These are phyloP conservation scores for Hippocampus kuda DNA, from an alignment of 2,797 vertebrate genomes.

Conservation along the genomic window DNA sequence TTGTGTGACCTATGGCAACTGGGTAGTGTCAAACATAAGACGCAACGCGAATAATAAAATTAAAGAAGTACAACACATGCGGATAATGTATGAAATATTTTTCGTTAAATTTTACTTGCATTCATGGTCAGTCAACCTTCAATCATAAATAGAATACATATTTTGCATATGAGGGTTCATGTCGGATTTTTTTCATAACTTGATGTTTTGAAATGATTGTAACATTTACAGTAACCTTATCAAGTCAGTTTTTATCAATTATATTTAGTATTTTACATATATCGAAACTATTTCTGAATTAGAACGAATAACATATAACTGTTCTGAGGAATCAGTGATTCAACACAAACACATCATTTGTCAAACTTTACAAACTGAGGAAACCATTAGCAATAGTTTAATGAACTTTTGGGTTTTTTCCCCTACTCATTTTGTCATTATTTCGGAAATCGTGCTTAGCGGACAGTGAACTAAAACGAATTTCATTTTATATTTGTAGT, in stretches of 20 bases:
- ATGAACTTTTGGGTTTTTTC: not conserved
- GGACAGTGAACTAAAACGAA: not conserved
- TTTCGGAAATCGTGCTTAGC: not conserved
- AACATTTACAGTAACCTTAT: not conserved
- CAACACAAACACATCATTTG: not conserved
- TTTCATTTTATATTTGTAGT: not conserved
- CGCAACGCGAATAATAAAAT: not conserved
- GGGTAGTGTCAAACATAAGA: conserved; percentile 17
- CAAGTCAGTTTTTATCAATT: not conserved
- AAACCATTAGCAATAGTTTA: not conserved
- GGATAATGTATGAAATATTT: not conserved
- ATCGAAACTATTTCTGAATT: too few relatives aligned
- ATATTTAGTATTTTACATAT: not conserved
- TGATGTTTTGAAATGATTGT: too few relatives aligned
- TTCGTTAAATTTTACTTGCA: not conserved
- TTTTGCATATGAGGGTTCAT: too few relatives aligned
- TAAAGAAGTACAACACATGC: not conserved
- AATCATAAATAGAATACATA: too few relatives aligned
- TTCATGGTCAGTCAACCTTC: too few relatives aligned
- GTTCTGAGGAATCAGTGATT: not conserved
- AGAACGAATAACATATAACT: too few relatives aligned
- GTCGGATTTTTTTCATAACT: too few relatives aligned
- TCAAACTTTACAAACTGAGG: not conserved
- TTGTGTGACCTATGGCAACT: conserved; percentile 43
- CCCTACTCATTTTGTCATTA: too few relatives aligned